These are phyloP conservation scores for Eudasyphora cyanicolor DNA, from an alignment of 2,888 invertebrate species.

Conservation along the genomic window DNA sequence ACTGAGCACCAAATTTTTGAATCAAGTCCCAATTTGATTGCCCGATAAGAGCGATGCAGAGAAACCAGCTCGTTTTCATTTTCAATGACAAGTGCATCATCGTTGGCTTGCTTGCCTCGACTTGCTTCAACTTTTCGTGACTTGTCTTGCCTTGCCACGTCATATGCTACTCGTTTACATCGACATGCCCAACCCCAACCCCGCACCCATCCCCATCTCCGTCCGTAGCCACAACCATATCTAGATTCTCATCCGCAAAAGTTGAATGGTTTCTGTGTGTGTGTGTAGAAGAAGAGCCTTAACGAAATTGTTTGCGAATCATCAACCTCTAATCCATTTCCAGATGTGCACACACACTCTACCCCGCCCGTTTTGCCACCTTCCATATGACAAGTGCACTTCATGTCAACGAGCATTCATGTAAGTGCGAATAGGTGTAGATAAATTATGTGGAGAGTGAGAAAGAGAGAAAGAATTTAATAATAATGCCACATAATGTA, in stretches of 20 bases:
- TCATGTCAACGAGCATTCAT: background rate
- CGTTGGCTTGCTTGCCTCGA: no score
- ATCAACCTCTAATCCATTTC: constrained; percentile 6
- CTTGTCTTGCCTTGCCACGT: background rate
- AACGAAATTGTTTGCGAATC: background rate
- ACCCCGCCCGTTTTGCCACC: no score
- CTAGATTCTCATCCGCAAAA: background rate
- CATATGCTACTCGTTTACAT: background rate
- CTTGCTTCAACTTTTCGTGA: no score
- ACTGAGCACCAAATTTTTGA: constrained; percentile 3
- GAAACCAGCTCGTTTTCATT: constrained; percentile 3
- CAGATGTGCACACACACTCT: no score
- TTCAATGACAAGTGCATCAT: constrained; percentile 26
- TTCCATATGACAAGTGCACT: background rate
- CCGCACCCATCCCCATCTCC: background rate
- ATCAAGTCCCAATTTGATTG: background rate
- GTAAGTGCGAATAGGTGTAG: constrained; percentile 1
- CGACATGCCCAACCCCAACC: background rate
- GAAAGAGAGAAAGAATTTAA: no score
- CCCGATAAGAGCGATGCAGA: background rate
- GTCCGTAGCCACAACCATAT: no score
- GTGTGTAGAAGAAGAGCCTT: background rate
- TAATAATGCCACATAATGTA: background rate
- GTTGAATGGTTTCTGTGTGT: no score
- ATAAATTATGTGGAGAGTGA: no score